Conservation (phyloP, 2,113 vertebrate species). For the sheep (Ovis aries) region ARS-UI_Ramb_v3.0 NC_056060.1:31990001-31990500, state of each 20-base stretch:
- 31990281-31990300: background rate
- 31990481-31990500: background rate
- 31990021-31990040: background rate
- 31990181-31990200: background rate
- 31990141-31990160: background rate
- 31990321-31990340: background rate
- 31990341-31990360: background rate
- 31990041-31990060: background rate
- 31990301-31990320: background rate
- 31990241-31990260: background rate
- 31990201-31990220: background rate
- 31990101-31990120: background rate
- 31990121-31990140: background rate
- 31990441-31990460: background rate
- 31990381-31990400: background rate
- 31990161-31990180: background rate
- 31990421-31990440: background rate
- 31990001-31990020: background rate
- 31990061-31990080: background rate
- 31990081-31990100: background rate
- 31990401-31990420: background rate
- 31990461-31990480: background rate
- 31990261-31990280: background rate
- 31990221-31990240: background rate
- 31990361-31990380: background rate